Percentiles rank a stretch among this genome's conserved stretches.
phyloP scores from a whole-genome alignment of 2,113 vertebrate species.

The Pitta sordida region DNA sequence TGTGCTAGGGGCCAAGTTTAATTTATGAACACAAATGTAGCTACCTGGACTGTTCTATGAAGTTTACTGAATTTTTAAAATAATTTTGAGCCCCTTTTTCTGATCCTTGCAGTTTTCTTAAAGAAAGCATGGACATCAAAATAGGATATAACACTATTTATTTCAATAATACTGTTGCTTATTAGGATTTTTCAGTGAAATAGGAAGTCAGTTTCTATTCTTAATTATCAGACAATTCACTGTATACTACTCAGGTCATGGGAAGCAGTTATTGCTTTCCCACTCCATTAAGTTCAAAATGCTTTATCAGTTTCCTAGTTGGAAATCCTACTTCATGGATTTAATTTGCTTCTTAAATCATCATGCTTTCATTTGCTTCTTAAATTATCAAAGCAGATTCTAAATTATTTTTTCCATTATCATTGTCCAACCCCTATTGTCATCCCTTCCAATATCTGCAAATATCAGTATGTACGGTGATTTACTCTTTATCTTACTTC shows the following conservation, averaged over 20 bases:
- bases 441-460: not conserved
- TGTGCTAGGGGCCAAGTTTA: not conserved
- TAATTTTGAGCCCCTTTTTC: not conserved
- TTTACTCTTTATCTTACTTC: not conserved
- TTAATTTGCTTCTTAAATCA: not conserved
- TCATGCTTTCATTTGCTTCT: not conserved
- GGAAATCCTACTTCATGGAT: not conserved
- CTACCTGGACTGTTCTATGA: not conserved
- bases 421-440: not conserved
- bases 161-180: not conserved
- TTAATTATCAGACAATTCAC: not conserved
- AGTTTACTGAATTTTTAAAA: not conserved
- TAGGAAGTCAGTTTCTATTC: not conserved
- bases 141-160: not conserved
- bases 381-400: not conserved
- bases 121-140: not conserved
- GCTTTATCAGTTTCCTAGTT: not conserved
- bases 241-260: not conserved
- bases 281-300: not conserved
- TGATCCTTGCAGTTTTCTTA: not conserved
- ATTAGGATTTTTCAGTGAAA: not conserved
- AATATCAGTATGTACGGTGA: not conserved
- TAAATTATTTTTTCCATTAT: not conserved
- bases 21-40: not conserved
- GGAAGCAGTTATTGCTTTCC: not conserved